Conservation (phyloP, 37 sponge, comb jelly and placozoan genomes). For the Theonella swinhoei region DNA sequence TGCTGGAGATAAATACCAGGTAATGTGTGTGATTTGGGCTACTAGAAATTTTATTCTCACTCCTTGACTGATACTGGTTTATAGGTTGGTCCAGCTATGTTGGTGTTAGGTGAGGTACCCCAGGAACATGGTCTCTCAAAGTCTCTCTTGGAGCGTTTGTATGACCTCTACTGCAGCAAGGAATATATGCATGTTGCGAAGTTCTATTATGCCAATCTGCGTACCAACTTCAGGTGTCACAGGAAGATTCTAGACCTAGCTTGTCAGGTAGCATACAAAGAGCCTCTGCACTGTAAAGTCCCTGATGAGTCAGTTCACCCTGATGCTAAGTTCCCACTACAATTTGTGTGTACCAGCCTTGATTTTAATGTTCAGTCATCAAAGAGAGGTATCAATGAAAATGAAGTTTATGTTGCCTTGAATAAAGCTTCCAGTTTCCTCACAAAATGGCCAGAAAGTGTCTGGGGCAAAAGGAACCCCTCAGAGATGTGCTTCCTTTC, state of each 20-base stretch:
- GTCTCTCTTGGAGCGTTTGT: constrained; percentile 3
- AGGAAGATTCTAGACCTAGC: constrained; percentile 34
- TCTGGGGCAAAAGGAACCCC: constrained; percentile 14
- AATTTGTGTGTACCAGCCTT: constrained; percentile 61
- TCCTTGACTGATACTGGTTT: too few species aligned
- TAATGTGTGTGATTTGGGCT: constrained; percentile 2
- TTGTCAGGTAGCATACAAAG: constrained; percentile 49
- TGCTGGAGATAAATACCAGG: constrained; percentile 63
- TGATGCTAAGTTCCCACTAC: constrained; percentile 21
- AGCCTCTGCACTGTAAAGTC: constrained; percentile 5
- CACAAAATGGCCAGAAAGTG: constrained; percentile 46
- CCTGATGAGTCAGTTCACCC: constrained; percentile 31
- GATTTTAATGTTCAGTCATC: constrained; percentile 1
- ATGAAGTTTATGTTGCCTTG: constrained; percentile 37
- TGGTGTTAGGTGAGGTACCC: constrained; percentile 14
- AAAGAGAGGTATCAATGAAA: neutral
- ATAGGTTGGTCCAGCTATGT: neutral
- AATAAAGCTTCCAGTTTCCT: constrained; percentile 19
- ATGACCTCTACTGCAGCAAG: neutral
- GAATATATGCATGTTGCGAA: too few species aligned
- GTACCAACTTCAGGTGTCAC: constrained; percentile 69
- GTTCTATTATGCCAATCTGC: constrained; percentile 11
- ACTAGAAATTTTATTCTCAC: too few species aligned
- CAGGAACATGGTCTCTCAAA: neutral
- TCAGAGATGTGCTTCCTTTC: constrained; percentile 56